Evolutionary conservation across 2,888 invertebrate species (phyloP).

Genomic region (Boloria euphrosyne): DNA sequence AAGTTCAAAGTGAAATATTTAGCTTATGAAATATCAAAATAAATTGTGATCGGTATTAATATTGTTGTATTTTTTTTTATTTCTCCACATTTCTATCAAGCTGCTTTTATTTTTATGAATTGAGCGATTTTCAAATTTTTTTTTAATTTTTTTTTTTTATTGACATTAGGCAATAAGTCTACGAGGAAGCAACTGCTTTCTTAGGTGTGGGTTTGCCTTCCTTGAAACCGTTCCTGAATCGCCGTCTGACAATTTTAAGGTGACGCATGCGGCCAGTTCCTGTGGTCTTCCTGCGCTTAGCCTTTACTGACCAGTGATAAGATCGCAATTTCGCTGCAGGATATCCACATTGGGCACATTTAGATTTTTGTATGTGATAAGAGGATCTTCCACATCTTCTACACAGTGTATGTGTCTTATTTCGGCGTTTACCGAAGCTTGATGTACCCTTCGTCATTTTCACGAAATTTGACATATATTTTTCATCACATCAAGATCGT

Average conservation of each 20-base stretch:
- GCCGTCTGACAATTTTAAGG: conserved; percentile 95
- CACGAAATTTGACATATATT: no score
- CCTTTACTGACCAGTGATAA: conserved; percentile 99
- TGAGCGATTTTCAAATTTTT: no score
- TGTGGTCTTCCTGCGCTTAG: conserved; percentile 99
- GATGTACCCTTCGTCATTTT: conserved; percentile 99
- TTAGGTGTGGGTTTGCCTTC: conserved; percentile 87
- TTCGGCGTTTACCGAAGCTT: conserved; percentile 99
- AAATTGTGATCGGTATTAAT: no score
- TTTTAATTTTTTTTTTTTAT: conserved; percentile 58
- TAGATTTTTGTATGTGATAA: conserved; percentile 99
- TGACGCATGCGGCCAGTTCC: conserved; percentile 99
- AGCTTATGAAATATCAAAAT: no score
- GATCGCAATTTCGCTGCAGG: conserved; percentile 96
- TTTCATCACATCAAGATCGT: no score
- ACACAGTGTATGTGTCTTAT: conserved; percentile 99
- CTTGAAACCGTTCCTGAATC: conserved; percentile 94
- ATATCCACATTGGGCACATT: conserved; percentile 99
- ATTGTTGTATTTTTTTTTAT: no score
- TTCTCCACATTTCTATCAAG: no score
- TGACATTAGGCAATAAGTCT: conserved; percentile 60
- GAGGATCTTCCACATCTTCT: conserved; percentile 98
- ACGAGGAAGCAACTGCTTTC: conserved; percentile 84
- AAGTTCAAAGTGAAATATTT: no score
- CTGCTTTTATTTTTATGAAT: no score